A percentile compares a stretch with the other conserved stretches of the same genome.
These are phyloP conservation scores for Madoqua kirkii DNA, from an alignment of 2,113 vertebrate genomes.

Conservation along the genomic window DNA sequence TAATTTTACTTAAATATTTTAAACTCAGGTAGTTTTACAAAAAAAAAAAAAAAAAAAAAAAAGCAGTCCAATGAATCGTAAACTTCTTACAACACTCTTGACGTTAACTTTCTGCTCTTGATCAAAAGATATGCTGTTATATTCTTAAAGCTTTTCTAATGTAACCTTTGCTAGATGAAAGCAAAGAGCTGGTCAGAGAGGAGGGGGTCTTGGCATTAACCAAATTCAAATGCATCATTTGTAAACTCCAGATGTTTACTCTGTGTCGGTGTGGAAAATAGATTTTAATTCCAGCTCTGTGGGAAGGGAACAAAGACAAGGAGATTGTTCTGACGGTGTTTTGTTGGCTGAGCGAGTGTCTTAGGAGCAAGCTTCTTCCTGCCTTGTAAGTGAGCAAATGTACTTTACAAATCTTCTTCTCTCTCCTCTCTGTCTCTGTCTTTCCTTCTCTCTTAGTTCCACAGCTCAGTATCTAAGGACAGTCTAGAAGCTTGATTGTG, in stretches of 20 bases:
- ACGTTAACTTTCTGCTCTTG: background rate
- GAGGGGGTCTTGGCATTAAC: background rate
- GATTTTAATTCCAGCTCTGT: background rate
- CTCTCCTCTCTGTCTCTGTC: background rate
- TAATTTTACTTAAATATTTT: background rate
- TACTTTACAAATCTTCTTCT: background rate
- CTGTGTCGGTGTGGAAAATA: background rate
- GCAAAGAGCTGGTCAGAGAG: background rate
- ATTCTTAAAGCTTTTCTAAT: background rate
- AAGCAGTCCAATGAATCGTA: background rate
- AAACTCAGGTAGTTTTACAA: background rate
- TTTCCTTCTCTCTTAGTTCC: background rate
- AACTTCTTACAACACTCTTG: background rate
- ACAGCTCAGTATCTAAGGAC: background rate
- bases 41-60: background rate
- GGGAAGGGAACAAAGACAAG: constrained; percentile 59
- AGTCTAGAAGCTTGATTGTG: background rate
- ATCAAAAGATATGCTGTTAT: background rate
- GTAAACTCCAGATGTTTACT: constrained; percentile 27
- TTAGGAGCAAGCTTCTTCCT: constrained; percentile 32
- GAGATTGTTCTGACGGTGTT: background rate
- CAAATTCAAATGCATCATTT: background rate
- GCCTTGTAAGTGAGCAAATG: background rate
- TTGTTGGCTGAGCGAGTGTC: background rate
- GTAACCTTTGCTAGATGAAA: background rate